Conservation (phyloP, 2,797 vertebrate species). For the Linurgus olivaceus region DNA sequence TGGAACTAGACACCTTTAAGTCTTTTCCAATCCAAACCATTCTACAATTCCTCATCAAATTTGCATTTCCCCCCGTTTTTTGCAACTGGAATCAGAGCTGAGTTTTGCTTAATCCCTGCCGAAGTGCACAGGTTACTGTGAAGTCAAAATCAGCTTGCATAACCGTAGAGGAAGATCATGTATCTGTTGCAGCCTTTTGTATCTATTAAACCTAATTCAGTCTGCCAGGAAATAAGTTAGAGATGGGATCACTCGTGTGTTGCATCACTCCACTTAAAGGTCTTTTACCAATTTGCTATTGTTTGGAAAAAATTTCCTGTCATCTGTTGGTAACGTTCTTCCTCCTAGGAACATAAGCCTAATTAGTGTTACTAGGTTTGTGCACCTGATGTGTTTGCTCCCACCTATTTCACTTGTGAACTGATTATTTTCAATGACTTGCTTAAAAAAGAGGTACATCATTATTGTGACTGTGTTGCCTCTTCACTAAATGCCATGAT, state of each 20-base stretch:
- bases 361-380: background rate
- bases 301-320: background rate
- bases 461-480: background rate
- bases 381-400: background rate
- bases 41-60: background rate
- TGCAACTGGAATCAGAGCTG: background rate
- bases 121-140: background rate
- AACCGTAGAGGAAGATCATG: background rate
- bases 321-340: background rate
- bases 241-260: background rate
- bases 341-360: background rate
- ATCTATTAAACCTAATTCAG: background rate
- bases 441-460: background rate
- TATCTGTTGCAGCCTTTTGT: background rate
- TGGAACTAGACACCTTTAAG: background rate
- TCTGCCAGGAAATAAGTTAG: background rate
- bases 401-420: slow-evolving; percentile 1
- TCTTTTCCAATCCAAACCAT: background rate
- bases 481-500: background rate
- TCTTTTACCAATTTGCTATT: background rate
- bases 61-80: background rate
- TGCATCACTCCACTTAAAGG: background rate
- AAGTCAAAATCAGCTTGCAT: background rate
- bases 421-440: slow-evolving; percentile 15
- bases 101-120: background rate